Evolutionary conservation across 2,797 vertebrate genomes (phyloP).

Genomic region (Eulemur albifrons): DNA sequence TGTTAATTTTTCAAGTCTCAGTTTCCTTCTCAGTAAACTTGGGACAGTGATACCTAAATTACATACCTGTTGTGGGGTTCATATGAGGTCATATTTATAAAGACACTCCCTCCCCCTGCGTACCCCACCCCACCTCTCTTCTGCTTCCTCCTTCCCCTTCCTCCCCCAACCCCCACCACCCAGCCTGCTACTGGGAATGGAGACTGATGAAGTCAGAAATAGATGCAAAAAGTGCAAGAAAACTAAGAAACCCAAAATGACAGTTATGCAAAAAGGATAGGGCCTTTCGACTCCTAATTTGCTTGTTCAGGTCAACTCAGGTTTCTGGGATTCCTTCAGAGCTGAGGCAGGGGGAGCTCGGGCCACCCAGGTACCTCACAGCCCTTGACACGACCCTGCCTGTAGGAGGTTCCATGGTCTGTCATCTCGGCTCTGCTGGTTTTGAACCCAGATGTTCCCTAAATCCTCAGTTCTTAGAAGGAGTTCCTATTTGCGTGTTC

Average conservation of each 20-base stretch:
- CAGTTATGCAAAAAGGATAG: not conserved
- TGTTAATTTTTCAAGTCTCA: not conserved
- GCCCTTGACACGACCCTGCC: not conserved
- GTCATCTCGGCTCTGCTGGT: not conserved
- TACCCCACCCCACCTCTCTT: not conserved
- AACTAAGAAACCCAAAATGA: not conserved
- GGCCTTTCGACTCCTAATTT: not conserved
- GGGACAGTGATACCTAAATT: not conserved
- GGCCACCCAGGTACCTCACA: not conserved
- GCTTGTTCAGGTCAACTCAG: not conserved
- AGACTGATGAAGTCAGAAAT: not conserved
- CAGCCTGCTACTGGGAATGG: not conserved
- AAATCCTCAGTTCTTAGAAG: not conserved
- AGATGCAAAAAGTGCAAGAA: not conserved
- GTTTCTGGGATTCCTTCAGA: not conserved
- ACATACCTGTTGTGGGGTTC: not conserved
- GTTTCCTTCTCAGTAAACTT: not conserved
- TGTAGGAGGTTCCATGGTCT: not conserved
- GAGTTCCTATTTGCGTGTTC: not conserved
- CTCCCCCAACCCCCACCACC: accelerated
- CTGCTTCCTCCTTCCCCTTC: not conserved
- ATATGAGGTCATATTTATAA: not conserved
- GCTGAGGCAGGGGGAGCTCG: not conserved
- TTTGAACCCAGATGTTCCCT: not conserved
- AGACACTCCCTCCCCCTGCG: not conserved